Percentiles rank a stretch among this genome's conserved stretches.
These are phyloP conservation scores for Metacarcinus magister DNA, from an alignment of 2,888 invertebrate species.

Conservation along the genomic window DNA sequence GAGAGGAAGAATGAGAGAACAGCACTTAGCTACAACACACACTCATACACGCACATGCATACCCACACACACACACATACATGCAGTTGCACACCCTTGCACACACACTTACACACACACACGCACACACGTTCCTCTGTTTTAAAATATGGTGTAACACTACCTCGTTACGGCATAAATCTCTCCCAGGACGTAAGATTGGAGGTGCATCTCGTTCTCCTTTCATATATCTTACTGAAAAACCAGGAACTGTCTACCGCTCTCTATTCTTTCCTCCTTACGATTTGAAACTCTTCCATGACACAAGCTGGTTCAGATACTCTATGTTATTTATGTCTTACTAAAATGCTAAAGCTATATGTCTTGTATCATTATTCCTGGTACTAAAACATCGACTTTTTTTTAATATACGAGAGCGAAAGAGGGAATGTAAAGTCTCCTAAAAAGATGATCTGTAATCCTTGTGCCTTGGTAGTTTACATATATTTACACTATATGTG, in stretches of 20 bases:
- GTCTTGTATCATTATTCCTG: not conserved
- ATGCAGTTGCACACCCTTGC: not conserved
- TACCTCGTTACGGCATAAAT: constrained; percentile 26
- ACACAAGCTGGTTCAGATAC: not conserved
- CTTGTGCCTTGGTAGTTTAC: not conserved
- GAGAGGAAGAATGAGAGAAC: no score
- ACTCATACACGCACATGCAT: not conserved
- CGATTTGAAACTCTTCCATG: not conserved
- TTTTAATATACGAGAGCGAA: not conserved
- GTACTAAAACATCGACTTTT: not conserved
- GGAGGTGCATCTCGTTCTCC: not conserved
- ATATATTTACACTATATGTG: not conserved
- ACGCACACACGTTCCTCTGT: not conserved
- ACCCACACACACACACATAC: not conserved
- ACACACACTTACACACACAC: constrained; percentile 14
- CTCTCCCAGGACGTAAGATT: not conserved
- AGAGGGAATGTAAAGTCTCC: not conserved
- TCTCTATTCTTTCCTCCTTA: not conserved
- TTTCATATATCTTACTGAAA: not conserved
- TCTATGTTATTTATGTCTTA: not conserved
- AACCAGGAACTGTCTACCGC: not conserved
- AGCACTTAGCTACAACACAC: not conserved
- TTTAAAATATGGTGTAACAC: constrained; percentile 19
- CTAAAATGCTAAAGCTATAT: not conserved
- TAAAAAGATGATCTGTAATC: not conserved